A percentile compares a stretch with the other conserved stretches of the same genome.
These are phyloP conservation scores for Tineola bisselliella DNA, from an alignment of 2,888 invertebrate species.

Conservation along the genomic window DNA sequence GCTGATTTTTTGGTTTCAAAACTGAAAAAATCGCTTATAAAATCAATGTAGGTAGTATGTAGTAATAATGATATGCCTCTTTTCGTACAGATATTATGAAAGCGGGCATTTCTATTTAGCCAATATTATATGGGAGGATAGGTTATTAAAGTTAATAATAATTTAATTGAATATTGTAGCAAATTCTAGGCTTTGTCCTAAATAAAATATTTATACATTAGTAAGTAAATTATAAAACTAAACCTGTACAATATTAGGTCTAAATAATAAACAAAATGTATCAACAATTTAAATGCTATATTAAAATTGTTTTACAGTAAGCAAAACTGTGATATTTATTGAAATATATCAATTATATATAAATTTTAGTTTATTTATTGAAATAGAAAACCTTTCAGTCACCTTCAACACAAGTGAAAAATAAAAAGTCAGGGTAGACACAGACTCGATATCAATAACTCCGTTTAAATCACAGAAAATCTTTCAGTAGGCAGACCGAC, in stretches of 20 bases:
- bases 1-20: too few species aligned
- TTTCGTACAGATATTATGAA: slow-evolving; percentile 37
- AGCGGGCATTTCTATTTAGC: slow-evolving; percentile 31
- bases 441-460: too few species aligned
- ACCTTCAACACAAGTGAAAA: too few species aligned
- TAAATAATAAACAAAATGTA: background rate
- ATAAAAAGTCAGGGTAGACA: too few species aligned
- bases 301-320: slow-evolving; percentile 19
- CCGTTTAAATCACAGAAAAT: too few species aligned
- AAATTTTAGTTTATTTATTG: background rate
- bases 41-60: background rate
- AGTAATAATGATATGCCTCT: slow-evolving; percentile 27
- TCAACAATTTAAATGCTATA: slow-evolving; percentile 5
- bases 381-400: too few species aligned
- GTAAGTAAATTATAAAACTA: background rate
- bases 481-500: too few species aligned
- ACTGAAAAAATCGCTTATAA: background rate
- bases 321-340: slow-evolving; percentile 37
- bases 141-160: background rate
- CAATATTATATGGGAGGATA: slow-evolving; percentile 5
- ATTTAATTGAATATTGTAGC: background rate
- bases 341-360: slow-evolving; percentile 11
- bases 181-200: background rate
- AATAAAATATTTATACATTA: background rate
- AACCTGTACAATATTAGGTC: background rate